Evolutionary conservation across 2,888 invertebrate genomes (phyloP).

Genomic region (Esperia sulphurella): DNA sequence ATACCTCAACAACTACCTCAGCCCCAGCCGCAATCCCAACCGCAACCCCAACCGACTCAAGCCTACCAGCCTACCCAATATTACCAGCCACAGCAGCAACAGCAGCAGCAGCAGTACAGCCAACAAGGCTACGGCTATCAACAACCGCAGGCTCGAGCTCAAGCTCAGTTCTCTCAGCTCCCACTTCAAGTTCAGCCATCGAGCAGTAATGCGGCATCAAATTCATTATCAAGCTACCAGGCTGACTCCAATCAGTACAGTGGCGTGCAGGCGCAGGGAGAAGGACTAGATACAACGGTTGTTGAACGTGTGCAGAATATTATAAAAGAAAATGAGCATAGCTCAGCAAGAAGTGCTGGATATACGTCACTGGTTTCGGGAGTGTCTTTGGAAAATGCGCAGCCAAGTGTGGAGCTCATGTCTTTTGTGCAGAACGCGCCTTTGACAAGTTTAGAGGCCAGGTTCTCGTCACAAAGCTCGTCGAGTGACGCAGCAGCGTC

Average conservation of each 20-base stretch:
- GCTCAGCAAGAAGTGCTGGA: constrained; percentile 56
- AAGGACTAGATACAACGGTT: constrained; percentile 55
- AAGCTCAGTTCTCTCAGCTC: constrained; percentile 17
- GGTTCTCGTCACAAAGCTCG: constrained; percentile 22
- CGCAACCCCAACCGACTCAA: constrained; percentile 4
- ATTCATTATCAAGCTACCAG: constrained; percentile 55
- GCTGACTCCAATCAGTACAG: constrained; percentile 60
- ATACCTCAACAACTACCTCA: not conserved
- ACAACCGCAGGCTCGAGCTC: constrained; percentile 21
- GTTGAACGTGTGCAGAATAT: constrained; percentile 58
- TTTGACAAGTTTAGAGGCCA: constrained; percentile 16
- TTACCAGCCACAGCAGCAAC: constrained; percentile 7
- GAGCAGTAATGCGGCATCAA: constrained; percentile 23
- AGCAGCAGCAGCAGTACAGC: constrained; percentile 20
- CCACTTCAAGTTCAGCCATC: constrained; percentile 14
- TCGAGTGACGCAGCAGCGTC: constrained; percentile 24
- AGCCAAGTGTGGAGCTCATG: constrained; percentile 64
- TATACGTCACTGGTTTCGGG: constrained; percentile 64
- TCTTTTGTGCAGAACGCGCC: constrained; percentile 65
- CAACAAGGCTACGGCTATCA: constrained; percentile 27
- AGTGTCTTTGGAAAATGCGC: constrained; percentile 58
- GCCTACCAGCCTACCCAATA: constrained; percentile 4
- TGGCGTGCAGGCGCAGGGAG: constrained; percentile 34
- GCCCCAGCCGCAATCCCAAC: not conserved
- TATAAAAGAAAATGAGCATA: constrained; percentile 62